Evolutionary conservation across 2,113 vertebrate species (phyloP), one percentile per base, ranked within the genome.

Genomic region (Anoura caudifer): DNA sequence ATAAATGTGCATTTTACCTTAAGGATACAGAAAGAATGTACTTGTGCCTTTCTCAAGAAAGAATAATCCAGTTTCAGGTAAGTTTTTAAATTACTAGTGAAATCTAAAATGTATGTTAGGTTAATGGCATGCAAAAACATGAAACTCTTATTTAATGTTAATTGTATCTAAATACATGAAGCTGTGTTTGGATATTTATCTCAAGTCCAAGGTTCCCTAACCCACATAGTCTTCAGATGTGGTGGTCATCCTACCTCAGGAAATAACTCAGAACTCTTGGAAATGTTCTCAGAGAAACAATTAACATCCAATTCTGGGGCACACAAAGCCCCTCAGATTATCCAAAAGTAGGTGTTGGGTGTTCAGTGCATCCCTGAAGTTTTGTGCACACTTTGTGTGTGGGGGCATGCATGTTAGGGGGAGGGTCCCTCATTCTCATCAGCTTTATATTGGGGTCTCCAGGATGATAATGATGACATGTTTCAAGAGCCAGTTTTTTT

Each of bases 21-120:
- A 99, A 99, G 99, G 99, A 99, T 98, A 99, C 99, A 20, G 99
- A 99, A 98, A 99, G 99, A 99, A 99, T 99, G 99, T 99, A 99
- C 98, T 99, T 99, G 99, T 99, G 99, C 99, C 99, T 99, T 99
- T 99, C 99, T 97, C 99, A 99, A 98, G 99, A 99, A 98, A 99
- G 99, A 99, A 99, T 99, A 98, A 99, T 99, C 97, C 99, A 99
- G 70, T 99, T 99, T 99, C 99, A 99, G 99, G 99, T 99, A 96
- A 98, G 99, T 98, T 96, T 14, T 73, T 85, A 75, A 91, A 50
- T 94, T 87, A 70, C n/a, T 82, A 31, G 11, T 73, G 43, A 69
- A 77, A 77, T 87, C 15, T 76, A 47, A 87, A 95, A 76, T 87
- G 28, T 84, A 8, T 22, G 0, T 59, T 65, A 17, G 6, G 17